These are phyloP conservation scores for Cantharis nigra DNA, from an alignment of 2,888 invertebrate species.

Conservation along the genomic window DNA sequence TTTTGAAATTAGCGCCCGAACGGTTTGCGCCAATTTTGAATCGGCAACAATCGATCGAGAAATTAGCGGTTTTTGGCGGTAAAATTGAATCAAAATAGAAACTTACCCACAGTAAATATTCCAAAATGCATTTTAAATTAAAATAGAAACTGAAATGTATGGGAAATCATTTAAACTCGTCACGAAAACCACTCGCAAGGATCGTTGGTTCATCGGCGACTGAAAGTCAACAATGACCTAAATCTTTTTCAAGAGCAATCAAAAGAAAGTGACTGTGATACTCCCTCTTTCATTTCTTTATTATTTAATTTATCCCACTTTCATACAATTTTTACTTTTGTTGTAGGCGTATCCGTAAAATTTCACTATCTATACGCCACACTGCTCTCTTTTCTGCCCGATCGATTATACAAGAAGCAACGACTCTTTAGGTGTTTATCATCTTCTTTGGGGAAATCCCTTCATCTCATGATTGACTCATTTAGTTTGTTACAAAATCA, in stretches of 20 bases:
- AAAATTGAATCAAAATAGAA: neutral
- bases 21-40: neutral
- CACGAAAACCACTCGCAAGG: slow-evolving; percentile 18
- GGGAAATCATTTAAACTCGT: slow-evolving; percentile 13
- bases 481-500: neutral
- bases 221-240: slow-evolving; percentile 53
- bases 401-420: neutral
- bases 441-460: neutral
- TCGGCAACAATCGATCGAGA: neutral
- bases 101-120: slow-evolving; percentile 29
- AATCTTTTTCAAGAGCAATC: slow-evolving; percentile 50
- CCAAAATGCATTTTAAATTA: slow-evolving; percentile 30
- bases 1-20: neutral
- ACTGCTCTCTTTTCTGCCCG: neutral
- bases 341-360: slow-evolving; percentile 40
- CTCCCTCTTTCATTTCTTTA: slow-evolving; percentile 47
- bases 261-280: slow-evolving; percentile 53
- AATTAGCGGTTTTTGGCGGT: neutral
- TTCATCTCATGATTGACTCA: neutral
- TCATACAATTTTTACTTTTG: slow-evolving; percentile 52
- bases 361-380: slow-evolving; percentile 41
- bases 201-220: slow-evolving; percentile 36
- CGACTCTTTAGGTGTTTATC: neutral
- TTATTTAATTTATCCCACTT: slow-evolving; percentile 52
- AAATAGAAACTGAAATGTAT: slow-evolving; percentile 10